phyloP scores from a whole-genome alignment of 2,797 vertebrate species.

The Pogonophryne albipinna region DNA sequence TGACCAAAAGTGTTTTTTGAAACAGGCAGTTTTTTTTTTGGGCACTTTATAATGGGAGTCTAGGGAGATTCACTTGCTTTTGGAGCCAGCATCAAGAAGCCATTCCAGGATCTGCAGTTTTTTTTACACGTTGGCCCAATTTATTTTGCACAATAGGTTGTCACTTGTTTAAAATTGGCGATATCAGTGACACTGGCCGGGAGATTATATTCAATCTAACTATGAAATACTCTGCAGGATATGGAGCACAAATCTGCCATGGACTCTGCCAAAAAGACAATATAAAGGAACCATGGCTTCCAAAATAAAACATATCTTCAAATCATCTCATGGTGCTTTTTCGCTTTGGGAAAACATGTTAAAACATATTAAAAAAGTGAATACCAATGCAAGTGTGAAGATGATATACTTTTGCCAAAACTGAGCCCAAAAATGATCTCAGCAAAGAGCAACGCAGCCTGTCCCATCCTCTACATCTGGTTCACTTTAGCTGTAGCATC shows the following conservation, averaged over 20 bases:
- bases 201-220: slow-evolving; percentile 33
- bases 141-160: too few species aligned
- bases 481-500: slow-evolving; percentile 84
- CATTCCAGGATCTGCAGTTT: too few species aligned
- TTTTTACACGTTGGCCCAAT: too few species aligned
- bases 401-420: slow-evolving; percentile 60
- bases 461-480: slow-evolving; percentile 85
- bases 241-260: slow-evolving; percentile 40
- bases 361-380: slow-evolving; percentile 38
- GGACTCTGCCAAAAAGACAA: slow-evolving; percentile 24
- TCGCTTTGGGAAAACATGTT: slow-evolving; percentile 1
- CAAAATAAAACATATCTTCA: neutral
- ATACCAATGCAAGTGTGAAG: slow-evolving; percentile 51
- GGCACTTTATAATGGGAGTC: too few species aligned
- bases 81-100: too few species aligned
- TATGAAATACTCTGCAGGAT: slow-evolving; percentile 47
- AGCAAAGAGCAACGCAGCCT: slow-evolving; percentile 74
- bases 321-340: neutral
- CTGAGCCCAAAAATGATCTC: slow-evolving; percentile 77
- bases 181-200: slow-evolving; percentile 21
- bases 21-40: too few species aligned
- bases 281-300: slow-evolving; percentile 4
- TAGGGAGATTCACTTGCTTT: too few species aligned
- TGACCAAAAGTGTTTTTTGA: too few species aligned
- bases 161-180: neutral